Evolutionary conservation across 1,140 invertebrate species (phyloP).

Genomic region (Doryteuthis pealeii): DNA sequence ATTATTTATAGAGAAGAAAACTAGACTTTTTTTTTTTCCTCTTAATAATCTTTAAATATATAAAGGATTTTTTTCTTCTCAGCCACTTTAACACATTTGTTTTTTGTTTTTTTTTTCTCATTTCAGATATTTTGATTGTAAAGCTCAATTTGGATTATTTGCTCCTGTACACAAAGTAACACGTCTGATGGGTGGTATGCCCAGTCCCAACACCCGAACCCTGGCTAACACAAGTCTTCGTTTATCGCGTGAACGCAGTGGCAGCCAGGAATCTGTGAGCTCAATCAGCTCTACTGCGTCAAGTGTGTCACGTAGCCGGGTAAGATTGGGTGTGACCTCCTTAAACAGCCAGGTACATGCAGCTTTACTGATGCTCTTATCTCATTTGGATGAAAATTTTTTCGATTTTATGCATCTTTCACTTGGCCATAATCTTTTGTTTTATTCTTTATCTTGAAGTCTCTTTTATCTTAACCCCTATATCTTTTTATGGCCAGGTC

Average conservation of each 20-base stretch:
- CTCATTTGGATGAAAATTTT: neutral
- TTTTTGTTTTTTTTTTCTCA: slow-evolving; percentile 11
- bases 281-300: slow-evolving; percentile 75
- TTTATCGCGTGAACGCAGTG: slow-evolving; percentile 62
- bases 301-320: slow-evolving; percentile 70
- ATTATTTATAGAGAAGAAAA: too few relatives aligned
- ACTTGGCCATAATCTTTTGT: neutral
- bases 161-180: slow-evolving; percentile 72
- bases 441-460: too few relatives aligned
- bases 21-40: too few relatives aligned
- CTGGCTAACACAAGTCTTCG: slow-evolving; percentile 58
- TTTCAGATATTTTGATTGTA: slow-evolving; percentile 90
- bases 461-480: neutral
- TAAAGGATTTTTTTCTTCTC: too few relatives aligned
- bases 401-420: neutral
- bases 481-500: neutral
- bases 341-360: slow-evolving; percentile 62
- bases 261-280: slow-evolving; percentile 79
- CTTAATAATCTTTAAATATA: too few relatives aligned
- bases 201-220: slow-evolving; percentile 38
- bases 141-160: slow-evolving; percentile 87
- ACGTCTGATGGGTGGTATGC: slow-evolving; percentile 28
- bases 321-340: slow-evolving; percentile 74
- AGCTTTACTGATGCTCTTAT: slow-evolving; percentile 45
- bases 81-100: neutral